phyloP scores from a whole-genome alignment of 2,797 vertebrate species.

The Petrocephalus schoutedeni region DNA sequence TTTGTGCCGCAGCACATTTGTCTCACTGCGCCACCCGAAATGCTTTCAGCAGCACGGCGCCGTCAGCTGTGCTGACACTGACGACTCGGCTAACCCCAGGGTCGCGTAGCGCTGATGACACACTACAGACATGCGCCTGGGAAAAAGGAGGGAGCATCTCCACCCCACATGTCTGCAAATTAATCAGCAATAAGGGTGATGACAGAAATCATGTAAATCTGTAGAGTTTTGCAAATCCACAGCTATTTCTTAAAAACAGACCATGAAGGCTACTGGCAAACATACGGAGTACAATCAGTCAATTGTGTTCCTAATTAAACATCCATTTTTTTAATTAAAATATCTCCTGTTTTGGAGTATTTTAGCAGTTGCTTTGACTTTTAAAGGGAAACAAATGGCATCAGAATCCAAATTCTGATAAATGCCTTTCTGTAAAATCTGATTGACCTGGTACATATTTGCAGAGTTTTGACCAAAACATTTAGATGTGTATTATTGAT shows the following conservation, averaged over 20 bases:
- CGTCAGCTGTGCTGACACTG: not conserved
- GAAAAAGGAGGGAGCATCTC: not conserved
- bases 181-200: not conserved
- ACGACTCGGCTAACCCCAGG: not conserved
- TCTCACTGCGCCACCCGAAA: not conserved
- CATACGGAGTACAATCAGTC: not conserved
- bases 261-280: constrained; percentile 15
- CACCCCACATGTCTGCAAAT: constrained; percentile 12
- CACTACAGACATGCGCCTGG: not conserved
- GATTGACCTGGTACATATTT: not conserved
- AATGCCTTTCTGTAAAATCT: not conserved
- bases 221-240: constrained; percentile 14
- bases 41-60: constrained; percentile 5
- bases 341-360: too few relatives aligned
- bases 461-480: not conserved
- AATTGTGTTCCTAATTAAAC: not conserved
- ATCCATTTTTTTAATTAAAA: not conserved
- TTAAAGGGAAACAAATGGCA: not conserved
- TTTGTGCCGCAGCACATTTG: not conserved
- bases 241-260: not conserved
- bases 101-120: not conserved
- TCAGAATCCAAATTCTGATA: not conserved
- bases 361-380: not conserved
- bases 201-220: not conserved
- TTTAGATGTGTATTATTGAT: not conserved